phyloP scores from a whole-genome alignment of 2,113 vertebrate species.

The Tichodroma muraria region DNA sequence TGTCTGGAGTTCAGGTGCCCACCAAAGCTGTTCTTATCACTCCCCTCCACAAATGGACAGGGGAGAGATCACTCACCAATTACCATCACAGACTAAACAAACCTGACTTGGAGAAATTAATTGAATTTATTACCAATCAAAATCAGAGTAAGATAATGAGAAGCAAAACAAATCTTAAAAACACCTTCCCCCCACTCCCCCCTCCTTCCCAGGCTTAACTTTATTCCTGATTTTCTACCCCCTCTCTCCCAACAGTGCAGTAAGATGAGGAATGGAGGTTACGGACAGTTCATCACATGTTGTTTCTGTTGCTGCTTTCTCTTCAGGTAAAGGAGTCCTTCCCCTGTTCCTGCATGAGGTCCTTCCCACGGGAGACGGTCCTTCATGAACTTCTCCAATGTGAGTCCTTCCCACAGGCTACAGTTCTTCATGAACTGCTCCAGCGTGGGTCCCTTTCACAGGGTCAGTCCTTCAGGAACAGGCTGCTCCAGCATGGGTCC shows the following conservation, averaged over 20 bases:
- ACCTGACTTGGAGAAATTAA: not conserved
- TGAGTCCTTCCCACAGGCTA: not conserved
- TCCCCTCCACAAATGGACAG: not conserved
- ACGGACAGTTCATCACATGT: not conserved
- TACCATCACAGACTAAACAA: not conserved
- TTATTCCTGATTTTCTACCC: not conserved
- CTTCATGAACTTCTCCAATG: not conserved
- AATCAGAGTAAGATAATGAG: not conserved
- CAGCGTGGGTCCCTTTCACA: not conserved
- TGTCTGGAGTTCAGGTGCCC: not conserved
- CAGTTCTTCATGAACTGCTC: not conserved
- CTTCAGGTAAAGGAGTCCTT: not conserved
- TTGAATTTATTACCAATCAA: not conserved
- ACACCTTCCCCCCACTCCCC: not conserved
- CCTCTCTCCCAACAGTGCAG: not conserved
- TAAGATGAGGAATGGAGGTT: not conserved
- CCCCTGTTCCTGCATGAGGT: not conserved
- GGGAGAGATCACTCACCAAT: not conserved
- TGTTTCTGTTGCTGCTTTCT: not conserved
- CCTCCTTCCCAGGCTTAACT: not conserved
- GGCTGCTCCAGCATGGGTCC: not conserved
- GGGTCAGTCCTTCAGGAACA: not conserved
- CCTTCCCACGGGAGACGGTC: not conserved
- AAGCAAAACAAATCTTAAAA: not conserved
- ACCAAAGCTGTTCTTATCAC: not conserved